A percentile compares a stretch with the other conserved stretches of the same genome.
Evolutionary conservation across 1,140 invertebrate species (phyloP).

Genomic region (Drosophila eugracilis): DNA sequence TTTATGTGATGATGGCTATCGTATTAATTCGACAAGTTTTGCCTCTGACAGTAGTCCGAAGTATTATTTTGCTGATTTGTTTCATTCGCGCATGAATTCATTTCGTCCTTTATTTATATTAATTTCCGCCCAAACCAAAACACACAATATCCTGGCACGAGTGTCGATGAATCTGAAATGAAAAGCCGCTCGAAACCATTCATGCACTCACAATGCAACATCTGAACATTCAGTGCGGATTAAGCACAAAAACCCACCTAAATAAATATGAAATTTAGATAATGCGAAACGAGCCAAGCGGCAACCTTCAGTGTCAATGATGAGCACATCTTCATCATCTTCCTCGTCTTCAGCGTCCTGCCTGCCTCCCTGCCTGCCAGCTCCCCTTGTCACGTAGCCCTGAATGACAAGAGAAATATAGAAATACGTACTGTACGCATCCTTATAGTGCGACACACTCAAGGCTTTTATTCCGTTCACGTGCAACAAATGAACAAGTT

Average conservation of each 20-base stretch:
- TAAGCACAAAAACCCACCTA: slow-evolving; percentile 16
- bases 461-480: slow-evolving; percentile 62
- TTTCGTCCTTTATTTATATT: slow-evolving; percentile 22
- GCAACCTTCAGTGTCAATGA: slow-evolving; percentile 25
- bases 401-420: slow-evolving; percentile 58
- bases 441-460: slow-evolving; percentile 30
- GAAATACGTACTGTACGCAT: slow-evolving; percentile 53
- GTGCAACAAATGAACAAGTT: slow-evolving; percentile 76
- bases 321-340: slow-evolving; percentile 19
- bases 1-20: slow-evolving; percentile 53
- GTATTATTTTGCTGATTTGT: slow-evolving; percentile 33
- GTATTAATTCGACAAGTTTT: slow-evolving; percentile 46
- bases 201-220: slow-evolving; percentile 17
- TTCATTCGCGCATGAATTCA: slow-evolving; percentile 28
- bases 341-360: slow-evolving; percentile 20
- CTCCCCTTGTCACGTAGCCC: slow-evolving; percentile 44
- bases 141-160: not conserved
- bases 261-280: slow-evolving; percentile 50
- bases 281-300: slow-evolving; percentile 24
- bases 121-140: slow-evolving; percentile 11
- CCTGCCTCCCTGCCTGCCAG: not conserved
- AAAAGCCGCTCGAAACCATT: not conserved
- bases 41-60: slow-evolving; percentile 24
- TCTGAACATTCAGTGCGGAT: not conserved
- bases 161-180: not conserved